phyloP scores from a whole-genome alignment of 1,140 invertebrate species.

The Micrasema minimum region DNA sequence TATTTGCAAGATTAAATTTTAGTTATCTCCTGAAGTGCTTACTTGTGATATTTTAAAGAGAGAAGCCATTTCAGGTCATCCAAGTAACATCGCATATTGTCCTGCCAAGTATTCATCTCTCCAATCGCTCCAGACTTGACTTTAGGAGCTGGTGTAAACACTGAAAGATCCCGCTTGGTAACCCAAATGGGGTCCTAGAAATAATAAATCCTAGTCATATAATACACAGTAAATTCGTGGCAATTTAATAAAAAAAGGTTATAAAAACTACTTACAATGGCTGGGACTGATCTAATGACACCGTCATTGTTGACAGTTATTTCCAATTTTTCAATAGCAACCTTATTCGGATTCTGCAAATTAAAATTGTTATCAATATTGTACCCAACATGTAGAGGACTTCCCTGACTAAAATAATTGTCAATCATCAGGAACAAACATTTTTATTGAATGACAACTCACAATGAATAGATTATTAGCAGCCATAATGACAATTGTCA shows the following conservation, averaged over 20 bases:
- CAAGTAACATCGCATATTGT: slow-evolving; percentile 58
- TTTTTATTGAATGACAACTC: not conserved
- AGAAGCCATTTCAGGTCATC: slow-evolving; percentile 62
- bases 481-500: slow-evolving; percentile 38
- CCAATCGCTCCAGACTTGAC: slow-evolving; percentile 56
- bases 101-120: slow-evolving; percentile 61
- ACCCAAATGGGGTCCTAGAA: slow-evolving; percentile 63
- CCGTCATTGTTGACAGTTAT: slow-evolving; percentile 59
- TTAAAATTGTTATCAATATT: slow-evolving; percentile 4
- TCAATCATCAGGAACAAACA: not conserved
- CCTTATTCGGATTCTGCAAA: slow-evolving; percentile 63
- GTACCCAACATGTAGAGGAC: not conserved
- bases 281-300: slow-evolving; percentile 60
- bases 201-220: too few species aligned
- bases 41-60: slow-evolving; percentile 62
- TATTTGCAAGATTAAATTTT: too few species aligned
- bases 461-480: slow-evolving; percentile 25
- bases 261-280: slow-evolving; percentile 61
- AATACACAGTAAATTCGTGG: too few species aligned
- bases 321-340: slow-evolving; percentile 59
- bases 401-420: too few species aligned
- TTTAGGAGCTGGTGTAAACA: slow-evolving; percentile 61
- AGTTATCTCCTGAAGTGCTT: too few species aligned
- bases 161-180: slow-evolving; percentile 57
- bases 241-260: too few species aligned